Conservation (phyloP, 2,888 invertebrate genomes). For the Latrodectus hesperus region DNA sequence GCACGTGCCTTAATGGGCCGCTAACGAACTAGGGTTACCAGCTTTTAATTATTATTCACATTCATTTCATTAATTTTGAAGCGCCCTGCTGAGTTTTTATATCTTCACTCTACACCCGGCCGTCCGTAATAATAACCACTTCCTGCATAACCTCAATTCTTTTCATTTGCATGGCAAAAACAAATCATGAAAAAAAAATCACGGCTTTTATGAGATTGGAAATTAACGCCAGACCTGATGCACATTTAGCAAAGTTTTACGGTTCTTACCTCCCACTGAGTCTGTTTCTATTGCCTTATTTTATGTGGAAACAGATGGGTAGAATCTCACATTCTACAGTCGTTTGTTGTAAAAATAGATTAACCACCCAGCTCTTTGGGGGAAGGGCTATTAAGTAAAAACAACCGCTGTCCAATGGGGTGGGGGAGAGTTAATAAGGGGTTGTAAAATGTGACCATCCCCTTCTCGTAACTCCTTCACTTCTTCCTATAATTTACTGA, state of each 20-base stretch:
- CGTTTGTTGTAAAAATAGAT: constrained; percentile 54
- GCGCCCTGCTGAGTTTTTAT: constrained; percentile 37
- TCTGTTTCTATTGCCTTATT: constrained; percentile 48
- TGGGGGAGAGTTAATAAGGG: constrained; percentile 46
- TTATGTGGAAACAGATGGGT: constrained; percentile 60
- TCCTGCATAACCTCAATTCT: constrained; percentile 15
- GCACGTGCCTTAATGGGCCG: too few relatives aligned
- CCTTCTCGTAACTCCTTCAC: constrained; percentile 26
- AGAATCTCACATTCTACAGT: constrained; percentile 49
- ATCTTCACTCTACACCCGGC: too few relatives aligned
- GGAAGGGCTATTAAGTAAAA: constrained; percentile 57
- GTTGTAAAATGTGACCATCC: constrained; percentile 43
- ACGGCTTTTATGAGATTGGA: constrained; percentile 49
- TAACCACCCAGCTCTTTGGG: constrained; percentile 42
- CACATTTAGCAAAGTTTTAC: constrained; percentile 46
- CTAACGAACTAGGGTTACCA: constrained; percentile 9
- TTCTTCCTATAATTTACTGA: constrained; percentile 28
- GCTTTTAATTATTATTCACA: constrained; percentile 41
- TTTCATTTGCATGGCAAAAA: background rate
- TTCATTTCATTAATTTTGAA: constrained; percentile 51
- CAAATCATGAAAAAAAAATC: constrained; percentile 11
- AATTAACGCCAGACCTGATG: constrained; percentile 53
- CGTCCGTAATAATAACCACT: background rate
- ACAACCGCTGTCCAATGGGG: constrained; percentile 29
- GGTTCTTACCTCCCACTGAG: constrained; percentile 32